A percentile compares a stretch with the other conserved stretches of the same genome.
Conservation (phyloP, 2,888 invertebrate species). For the Laothoe populi region DNA sequence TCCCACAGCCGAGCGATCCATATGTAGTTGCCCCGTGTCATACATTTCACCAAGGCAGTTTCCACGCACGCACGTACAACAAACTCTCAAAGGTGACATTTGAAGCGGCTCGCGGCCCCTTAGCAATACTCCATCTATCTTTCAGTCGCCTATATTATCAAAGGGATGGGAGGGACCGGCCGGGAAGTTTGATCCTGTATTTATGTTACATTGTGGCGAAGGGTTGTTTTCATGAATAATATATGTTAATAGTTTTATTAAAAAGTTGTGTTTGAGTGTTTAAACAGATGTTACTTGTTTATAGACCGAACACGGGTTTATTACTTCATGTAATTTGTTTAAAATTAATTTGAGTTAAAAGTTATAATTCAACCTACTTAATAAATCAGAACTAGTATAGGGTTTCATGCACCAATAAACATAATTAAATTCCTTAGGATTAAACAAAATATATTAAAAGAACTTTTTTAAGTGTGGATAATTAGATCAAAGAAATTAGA, state of each 20-base stretch:
- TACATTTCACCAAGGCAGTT: slow-evolving; percentile 1
- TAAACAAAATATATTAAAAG: too few species aligned
- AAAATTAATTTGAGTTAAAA: too few species aligned
- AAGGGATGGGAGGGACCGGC: slow-evolving; percentile 11
- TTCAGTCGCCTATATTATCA: slow-evolving; percentile 13
- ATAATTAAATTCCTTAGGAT: too few species aligned
- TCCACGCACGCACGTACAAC: not conserved
- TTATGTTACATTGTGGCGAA: slow-evolving; percentile 8
- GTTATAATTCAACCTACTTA: too few species aligned
- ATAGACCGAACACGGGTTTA: not conserved
- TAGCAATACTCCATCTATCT: slow-evolving; percentile 18
- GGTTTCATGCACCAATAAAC: too few species aligned
- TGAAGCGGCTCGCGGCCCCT: slow-evolving; percentile 9
- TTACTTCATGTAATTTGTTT: too few species aligned
- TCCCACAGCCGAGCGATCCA: not conserved
- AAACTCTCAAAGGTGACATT: slow-evolving; percentile 25
- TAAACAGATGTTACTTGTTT: not conserved
- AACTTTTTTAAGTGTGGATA: too few species aligned
- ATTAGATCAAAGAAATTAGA: too few species aligned
- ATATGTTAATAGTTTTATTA: slow-evolving; percentile 23
- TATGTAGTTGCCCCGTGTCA: not conserved
- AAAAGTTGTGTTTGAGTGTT: not conserved
- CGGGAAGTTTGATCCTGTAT: slow-evolving; percentile 19
- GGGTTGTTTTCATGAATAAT: slow-evolving; percentile 16
- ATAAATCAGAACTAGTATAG: too few species aligned